Evolutionary conservation across 1,140 invertebrate species (phyloP).

Genomic region (Zophobas atratus): DNA sequence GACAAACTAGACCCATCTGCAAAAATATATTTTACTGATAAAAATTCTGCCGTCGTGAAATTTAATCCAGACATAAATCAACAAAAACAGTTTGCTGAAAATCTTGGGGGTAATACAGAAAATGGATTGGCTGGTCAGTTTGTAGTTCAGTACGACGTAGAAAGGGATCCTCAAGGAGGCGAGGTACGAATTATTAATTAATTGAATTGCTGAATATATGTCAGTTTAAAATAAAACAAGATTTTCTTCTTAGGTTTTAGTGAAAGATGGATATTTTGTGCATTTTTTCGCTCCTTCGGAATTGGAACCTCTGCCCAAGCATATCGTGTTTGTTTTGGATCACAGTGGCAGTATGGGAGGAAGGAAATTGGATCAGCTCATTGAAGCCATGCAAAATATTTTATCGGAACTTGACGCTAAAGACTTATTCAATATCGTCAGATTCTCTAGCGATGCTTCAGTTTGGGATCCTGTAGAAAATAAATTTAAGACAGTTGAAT

Average conservation of each 20-base stretch:
- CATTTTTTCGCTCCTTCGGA: constrained; percentile 79
- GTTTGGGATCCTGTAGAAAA: constrained; percentile 23
- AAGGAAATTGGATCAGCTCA: constrained; percentile 75
- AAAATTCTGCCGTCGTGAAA: constrained; percentile 56
- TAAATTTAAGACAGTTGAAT: background rate
- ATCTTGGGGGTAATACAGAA: constrained; percentile 60
- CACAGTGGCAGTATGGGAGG: constrained; percentile 80
- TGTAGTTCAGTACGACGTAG: constrained; percentile 77
- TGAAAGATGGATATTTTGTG: constrained; percentile 83
- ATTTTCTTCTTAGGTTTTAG: constrained; percentile 6
- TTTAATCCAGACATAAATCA: constrained; percentile 71
- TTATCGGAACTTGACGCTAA: constrained; percentile 72
- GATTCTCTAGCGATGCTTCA: constrained; percentile 71
- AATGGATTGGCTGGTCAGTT: constrained; percentile 75
- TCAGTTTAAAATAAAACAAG: background rate
- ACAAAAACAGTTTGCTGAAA: constrained; percentile 66
- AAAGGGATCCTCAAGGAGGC: constrained; percentile 70
- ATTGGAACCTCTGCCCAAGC: constrained; percentile 74
- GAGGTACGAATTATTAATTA: constrained; percentile 66
- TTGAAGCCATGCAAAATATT: constrained; percentile 77
- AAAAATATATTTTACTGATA: constrained; percentile 61
- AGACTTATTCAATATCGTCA: constrained; percentile 79
- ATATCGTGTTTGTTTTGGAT: constrained; percentile 81
- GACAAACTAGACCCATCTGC: constrained; percentile 60
- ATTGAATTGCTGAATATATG: background rate